phyloP scores from a whole-genome alignment of 1,140 invertebrate species.

The Bombus affinis region DNA sequence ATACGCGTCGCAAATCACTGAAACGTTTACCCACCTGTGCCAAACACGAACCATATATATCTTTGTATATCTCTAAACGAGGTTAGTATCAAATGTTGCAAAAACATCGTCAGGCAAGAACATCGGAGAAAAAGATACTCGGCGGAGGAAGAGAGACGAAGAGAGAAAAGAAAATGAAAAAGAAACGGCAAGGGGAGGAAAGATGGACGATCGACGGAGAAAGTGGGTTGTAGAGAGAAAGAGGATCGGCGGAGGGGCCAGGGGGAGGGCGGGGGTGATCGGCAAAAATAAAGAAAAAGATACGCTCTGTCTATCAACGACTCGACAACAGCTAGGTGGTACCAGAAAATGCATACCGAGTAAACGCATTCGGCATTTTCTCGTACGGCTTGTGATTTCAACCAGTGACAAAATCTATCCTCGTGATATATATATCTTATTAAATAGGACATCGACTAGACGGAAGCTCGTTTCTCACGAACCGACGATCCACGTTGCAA shows the following conservation, averaged over 20 bases:
- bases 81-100: slow-evolving; percentile 78
- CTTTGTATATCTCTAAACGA: slow-evolving; percentile 41
- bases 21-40: slow-evolving; percentile 71
- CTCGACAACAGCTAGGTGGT: slow-evolving; percentile 80
- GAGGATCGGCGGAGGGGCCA: neutral
- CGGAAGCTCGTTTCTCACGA: neutral
- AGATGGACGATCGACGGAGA: neutral
- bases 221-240: too few species aligned
- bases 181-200: neutral
- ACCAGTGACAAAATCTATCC: slow-evolving; percentile 67
- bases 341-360: slow-evolving; percentile 79
- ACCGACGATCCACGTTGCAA: too few species aligned
- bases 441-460: neutral
- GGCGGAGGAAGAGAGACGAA: slow-evolving; percentile 24
- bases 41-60: slow-evolving; percentile 73
- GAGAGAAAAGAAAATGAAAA: neutral
- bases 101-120: slow-evolving; percentile 77
- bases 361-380: slow-evolving; percentile 68
- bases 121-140: slow-evolving; percentile 61
- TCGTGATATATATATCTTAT: fast-evolving
- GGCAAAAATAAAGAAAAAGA: slow-evolving; percentile 71
- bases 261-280: slow-evolving; percentile 45
- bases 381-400: slow-evolving; percentile 66
- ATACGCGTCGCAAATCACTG: neutral
- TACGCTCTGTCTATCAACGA: slow-evolving; percentile 83